Evolutionary conservation across 1,140 invertebrate species (phyloP), one percentile per base, ranked within the genome.

Genomic region (Babylonia areolata): DNA sequence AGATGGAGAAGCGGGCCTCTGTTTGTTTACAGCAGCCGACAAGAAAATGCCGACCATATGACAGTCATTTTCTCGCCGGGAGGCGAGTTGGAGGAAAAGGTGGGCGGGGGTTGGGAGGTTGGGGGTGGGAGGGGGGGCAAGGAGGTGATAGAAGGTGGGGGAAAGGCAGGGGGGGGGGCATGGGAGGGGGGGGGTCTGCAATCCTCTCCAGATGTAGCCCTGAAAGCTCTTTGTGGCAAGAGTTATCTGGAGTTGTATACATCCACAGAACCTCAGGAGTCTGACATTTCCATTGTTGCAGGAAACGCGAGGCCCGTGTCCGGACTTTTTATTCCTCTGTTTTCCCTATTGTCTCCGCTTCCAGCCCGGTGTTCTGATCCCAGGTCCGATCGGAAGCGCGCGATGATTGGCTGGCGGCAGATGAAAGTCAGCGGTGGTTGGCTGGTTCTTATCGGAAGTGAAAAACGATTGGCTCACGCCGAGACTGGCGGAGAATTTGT

Each of bases 1-100:
- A 69, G 64, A 31, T 37, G 28, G 35, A 82, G 81, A 82, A 69
- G 81, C 9, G 5, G 54, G 35, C 17, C 54, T 33, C 33, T 69
- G 81, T 69, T 69, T 82, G 81, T 82, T 82, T 82, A 82, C 58
- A 15, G 31, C 31, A 39, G 11, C 28, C 54, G 54, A 64, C 54
- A 37, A 69, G 54, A 69, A 69, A 64, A 64, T 54, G 54, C 23
- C n/a, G 54, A 37, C 58, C 81, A 82, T 39, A 82, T 82, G 58
- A 82, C 81, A 69, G 64, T 82, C 35, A 71, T 69, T 82, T 82
- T 82, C 81, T 69, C 23, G 31, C 58, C 12, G 81, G 2, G 17
- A 0, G 46, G 46, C 9, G 46, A 0, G 46, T 9, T 9, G 42
- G 42, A 46, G 42, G 42, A 17, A 17, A 17, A 17, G 46, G 46